phyloP scores from a whole-genome alignment of 2,113 vertebrate species.

The Carollia perspicillata region DNA sequence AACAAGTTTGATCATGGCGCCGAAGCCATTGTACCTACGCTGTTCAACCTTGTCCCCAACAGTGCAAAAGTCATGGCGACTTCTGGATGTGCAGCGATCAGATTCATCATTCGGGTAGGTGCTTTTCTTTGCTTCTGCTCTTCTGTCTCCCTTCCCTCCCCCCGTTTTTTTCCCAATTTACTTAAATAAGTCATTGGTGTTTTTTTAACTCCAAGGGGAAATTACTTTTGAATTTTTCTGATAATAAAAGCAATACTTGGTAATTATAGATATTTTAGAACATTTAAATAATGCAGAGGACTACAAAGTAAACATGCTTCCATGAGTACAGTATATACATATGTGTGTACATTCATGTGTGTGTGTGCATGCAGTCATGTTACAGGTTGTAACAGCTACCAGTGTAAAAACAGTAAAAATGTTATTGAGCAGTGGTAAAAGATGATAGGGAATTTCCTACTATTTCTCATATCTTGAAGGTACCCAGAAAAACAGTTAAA shows the following conservation, averaged over 20 bases:
- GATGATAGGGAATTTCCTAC: background rate
- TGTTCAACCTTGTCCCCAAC: constrained; percentile 98
- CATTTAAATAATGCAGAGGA: background rate
- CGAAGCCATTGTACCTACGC: constrained; percentile 95
- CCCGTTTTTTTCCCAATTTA: background rate
- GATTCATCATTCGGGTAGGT: constrained; percentile 95
- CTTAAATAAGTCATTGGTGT: background rate
- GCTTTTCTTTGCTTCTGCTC: background rate
- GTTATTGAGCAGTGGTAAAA: background rate
- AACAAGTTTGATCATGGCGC: constrained; percentile 98
- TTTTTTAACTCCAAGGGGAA: background rate
- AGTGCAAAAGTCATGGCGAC: constrained; percentile 98
- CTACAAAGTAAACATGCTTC: background rate
- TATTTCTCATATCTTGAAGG: constrained; percentile 15
- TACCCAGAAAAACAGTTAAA: background rate
- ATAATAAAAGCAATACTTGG: background rate
- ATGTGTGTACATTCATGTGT: background rate
- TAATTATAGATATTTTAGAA: background rate
- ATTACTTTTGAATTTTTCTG: constrained; percentile 8
- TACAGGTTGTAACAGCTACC: background rate
- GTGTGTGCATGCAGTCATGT: background rate
- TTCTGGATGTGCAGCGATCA: constrained; percentile 94
- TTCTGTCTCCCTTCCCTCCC: no score
- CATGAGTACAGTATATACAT: background rate
- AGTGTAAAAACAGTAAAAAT: background rate